Evolutionary conservation across 1,140 invertebrate species (phyloP), one percentile per base, ranked within the genome.

Genomic region (Lamellibrachia luymesi): DNA sequence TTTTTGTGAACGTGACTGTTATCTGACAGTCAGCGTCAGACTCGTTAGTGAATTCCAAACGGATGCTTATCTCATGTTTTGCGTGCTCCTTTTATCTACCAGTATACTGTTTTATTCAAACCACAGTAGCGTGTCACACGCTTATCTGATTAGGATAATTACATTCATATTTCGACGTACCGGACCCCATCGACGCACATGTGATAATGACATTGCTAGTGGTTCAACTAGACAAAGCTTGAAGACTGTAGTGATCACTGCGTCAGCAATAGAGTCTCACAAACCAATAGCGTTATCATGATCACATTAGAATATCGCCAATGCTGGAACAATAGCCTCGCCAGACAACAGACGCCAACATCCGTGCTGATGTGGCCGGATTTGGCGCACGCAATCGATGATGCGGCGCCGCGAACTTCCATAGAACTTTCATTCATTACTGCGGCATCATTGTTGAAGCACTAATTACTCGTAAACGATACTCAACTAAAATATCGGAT

Each of bases 61-160:
- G 64, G 64, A 80, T 80, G 64, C 64, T 80, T 80, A 80, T 80
- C 64, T 8, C 64, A 22, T 22, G 6, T 80, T 80, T 80, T 80
- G 64, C 64, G 64, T 80, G 64, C 64, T 80, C 25, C 64, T 80
- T 80, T 80, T 80, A 80, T 80, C 64, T 80, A 22, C 2, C 64
- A 2, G 64, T 80, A 80, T 17, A 80, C 64, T 80, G 25, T 80
- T 17, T 80, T 80, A 80, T 80, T 80, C 64, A 80, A 80, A 80
- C 64, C 64, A 80, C 64, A 80, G 64, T 80, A 80, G 64, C 64
- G 64, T 80, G 64, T 80, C 64, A 80, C 64, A 4, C 64, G 64
- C 64, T 80, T 80, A 80, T 80, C 64, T 80, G 64, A 80, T 80
- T 80, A 80, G 64, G 64, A 80, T 80, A 80, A 80, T 80, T 80